Evolutionary conservation across 2,113 vertebrate genomes (phyloP).

Genomic region (Phodopus roborovskii): DNA sequence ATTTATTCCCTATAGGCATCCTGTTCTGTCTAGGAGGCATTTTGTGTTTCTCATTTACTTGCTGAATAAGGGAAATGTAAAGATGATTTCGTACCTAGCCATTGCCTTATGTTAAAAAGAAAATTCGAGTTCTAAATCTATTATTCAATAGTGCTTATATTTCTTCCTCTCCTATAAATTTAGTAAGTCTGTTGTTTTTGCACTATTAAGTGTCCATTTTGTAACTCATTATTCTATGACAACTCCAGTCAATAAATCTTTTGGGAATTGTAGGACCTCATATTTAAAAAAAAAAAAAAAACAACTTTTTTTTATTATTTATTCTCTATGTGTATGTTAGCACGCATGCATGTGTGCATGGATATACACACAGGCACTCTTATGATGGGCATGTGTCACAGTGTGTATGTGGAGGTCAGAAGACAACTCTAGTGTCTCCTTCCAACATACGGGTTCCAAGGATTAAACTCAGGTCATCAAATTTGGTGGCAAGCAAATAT

Average conservation of each 20-base stretch:
- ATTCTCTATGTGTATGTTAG: too few species aligned
- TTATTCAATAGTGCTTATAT: neutral
- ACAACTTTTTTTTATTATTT: neutral
- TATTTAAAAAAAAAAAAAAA: neutral
- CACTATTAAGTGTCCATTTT: neutral
- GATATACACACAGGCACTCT: neutral
- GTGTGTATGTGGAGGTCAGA: neutral
- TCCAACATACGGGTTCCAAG: too few species aligned
- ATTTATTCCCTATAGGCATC: slow-evolving; percentile 58
- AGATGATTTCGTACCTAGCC: slow-evolving; percentile 45
- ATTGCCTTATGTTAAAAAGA: slow-evolving; percentile 3
- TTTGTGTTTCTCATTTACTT: slow-evolving; percentile 60
- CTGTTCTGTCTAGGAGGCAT: slow-evolving; percentile 59
- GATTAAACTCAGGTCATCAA: neutral
- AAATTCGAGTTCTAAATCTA: neutral
- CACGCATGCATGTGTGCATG: neutral
- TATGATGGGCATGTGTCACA: neutral
- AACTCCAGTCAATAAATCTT: slow-evolving; percentile 45
- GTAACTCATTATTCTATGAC: neutral
- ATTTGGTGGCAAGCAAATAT: neutral
- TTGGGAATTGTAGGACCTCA: neutral
- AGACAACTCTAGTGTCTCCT: neutral
- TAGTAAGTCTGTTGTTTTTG: neutral
- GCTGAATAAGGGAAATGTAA: slow-evolving; percentile 73
- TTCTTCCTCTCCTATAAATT: neutral